Evolutionary conservation across 2,113 vertebrate species (phyloP).

Genomic region (Rhombomys opimus): DNA sequence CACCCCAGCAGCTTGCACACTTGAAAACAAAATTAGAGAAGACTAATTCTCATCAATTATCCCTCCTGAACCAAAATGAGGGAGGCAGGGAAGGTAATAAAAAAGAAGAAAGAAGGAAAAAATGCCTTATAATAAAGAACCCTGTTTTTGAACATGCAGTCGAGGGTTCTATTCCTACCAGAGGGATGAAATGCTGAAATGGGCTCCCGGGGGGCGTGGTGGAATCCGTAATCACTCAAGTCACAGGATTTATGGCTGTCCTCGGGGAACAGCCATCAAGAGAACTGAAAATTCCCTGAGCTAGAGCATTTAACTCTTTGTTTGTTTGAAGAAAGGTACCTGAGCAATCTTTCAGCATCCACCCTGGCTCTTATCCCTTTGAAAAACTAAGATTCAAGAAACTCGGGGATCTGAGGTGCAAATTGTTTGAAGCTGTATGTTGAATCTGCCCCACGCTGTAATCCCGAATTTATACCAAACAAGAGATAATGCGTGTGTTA

Average conservation of each 20-base stretch:
- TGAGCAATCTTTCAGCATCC: slow-evolving; percentile 17
- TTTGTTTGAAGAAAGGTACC: slow-evolving; percentile 25
- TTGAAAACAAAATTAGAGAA: slow-evolving; percentile 10
- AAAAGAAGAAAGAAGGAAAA: not conserved
- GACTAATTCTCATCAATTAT: not conserved
- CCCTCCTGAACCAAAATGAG: not conserved
- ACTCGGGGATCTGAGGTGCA: slow-evolving; percentile 16
- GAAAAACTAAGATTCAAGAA: slow-evolving; percentile 51
- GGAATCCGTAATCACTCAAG: slow-evolving; percentile 50
- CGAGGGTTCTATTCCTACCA: slow-evolving; percentile 38
- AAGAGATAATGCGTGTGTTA: slow-evolving; percentile 25
- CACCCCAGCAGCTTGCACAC: not conserved
- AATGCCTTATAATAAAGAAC: slow-evolving; percentile 20
- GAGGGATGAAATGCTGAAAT: slow-evolving; percentile 38
- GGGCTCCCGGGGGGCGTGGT: not conserved
- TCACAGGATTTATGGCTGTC: slow-evolving; percentile 63
- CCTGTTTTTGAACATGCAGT: slow-evolving; percentile 30
- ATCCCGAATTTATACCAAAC: not conserved
- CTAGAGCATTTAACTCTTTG: slow-evolving; percentile 56
- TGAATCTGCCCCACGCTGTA: not conserved
- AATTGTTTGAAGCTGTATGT: not conserved
- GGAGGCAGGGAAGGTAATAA: no score
- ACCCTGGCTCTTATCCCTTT: not conserved
- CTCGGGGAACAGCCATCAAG: slow-evolving; percentile 47
- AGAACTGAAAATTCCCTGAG: slow-evolving; percentile 53